Conservation (phyloP, 2,113 vertebrate genomes). For the Tyrannus savana region DNA sequence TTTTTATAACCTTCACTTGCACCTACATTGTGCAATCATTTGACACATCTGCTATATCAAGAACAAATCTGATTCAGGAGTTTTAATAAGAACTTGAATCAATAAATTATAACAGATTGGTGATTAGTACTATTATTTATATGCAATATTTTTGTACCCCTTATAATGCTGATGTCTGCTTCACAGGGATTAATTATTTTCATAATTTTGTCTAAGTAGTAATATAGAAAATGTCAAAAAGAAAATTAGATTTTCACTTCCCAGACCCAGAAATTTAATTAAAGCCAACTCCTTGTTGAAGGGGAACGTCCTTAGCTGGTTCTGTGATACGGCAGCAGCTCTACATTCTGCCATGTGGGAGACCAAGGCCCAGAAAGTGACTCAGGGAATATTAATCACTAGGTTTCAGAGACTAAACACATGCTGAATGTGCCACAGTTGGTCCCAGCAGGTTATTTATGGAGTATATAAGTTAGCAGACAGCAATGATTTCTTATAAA, state of each 20-base stretch:
- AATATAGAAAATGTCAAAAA: slow-evolving; percentile 70
- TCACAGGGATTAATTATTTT: slow-evolving; percentile 71
- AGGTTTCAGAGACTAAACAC: slow-evolving; percentile 13
- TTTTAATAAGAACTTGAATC: slow-evolving; percentile 58
- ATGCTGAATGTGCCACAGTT: slow-evolving; percentile 13
- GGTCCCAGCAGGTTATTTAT: slow-evolving; percentile 42
- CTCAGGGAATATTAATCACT: slow-evolving; percentile 52
- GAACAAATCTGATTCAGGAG: slow-evolving; percentile 46
- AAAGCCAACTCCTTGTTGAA: slow-evolving; percentile 55
- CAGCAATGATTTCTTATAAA: neutral
- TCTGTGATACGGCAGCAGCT: slow-evolving; percentile 43
- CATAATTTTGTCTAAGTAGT: slow-evolving; percentile 61
- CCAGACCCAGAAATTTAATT: slow-evolving; percentile 63
- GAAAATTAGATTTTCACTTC: slow-evolving; percentile 71
- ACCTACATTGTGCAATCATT: slow-evolving; percentile 32
- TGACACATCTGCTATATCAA: slow-evolving; percentile 30
- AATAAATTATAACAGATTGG: slow-evolving; percentile 63
- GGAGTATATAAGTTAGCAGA: neutral
- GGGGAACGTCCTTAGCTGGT: slow-evolving; percentile 47
- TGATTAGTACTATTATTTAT: slow-evolving; percentile 66
- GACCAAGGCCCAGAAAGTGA: slow-evolving; percentile 51
- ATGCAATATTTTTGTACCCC: slow-evolving; percentile 51
- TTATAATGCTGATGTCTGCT: slow-evolving; percentile 52
- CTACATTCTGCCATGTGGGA: slow-evolving; percentile 34
- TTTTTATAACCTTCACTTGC: slow-evolving; percentile 21